Evolutionary conservation across 2,888 invertebrate species (phyloP).

Genomic region (Drosophila neonasuta): DNA sequence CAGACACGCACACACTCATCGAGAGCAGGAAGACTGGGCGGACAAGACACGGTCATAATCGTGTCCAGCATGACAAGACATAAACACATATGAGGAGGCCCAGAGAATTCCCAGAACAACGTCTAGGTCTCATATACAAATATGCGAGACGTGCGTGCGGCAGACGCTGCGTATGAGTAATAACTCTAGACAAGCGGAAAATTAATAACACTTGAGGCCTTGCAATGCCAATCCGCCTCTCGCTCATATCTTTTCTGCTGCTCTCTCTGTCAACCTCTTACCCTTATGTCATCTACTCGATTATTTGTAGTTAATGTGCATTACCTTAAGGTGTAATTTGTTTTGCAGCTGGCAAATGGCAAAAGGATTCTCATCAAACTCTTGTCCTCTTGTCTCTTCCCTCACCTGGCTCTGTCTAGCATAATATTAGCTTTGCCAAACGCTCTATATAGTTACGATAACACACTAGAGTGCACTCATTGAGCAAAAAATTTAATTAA

Average conservation of each 20-base stretch:
- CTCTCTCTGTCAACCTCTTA: not conserved
- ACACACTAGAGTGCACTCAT: slow-evolving; percentile 32
- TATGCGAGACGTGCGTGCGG: slow-evolving; percentile 41
- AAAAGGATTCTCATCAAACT: slow-evolving; percentile 17
- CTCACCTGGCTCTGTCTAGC: slow-evolving; percentile 19
- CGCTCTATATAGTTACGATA: slow-evolving; percentile 8
- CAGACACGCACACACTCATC: slow-evolving; percentile 48
- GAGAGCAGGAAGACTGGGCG: not conserved
- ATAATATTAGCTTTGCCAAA: slow-evolving; percentile 45
- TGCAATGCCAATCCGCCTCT: slow-evolving; percentile 43
- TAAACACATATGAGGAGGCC: slow-evolving; percentile 46
- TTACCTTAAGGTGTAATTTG: slow-evolving; percentile 66
- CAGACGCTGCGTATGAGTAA: slow-evolving; percentile 66
- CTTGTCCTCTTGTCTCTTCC: slow-evolving; percentile 4
- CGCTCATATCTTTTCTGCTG: not conserved
- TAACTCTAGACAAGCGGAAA: slow-evolving; percentile 77
- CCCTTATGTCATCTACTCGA: slow-evolving; percentile 9
- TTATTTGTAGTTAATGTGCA: slow-evolving; percentile 53
- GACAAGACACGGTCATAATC: slow-evolving; percentile 37
- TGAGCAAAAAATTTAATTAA: slow-evolving; percentile 61
- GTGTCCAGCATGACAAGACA: slow-evolving; percentile 56
- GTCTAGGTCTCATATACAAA: slow-evolving; percentile 38
- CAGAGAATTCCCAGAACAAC: slow-evolving; percentile 33
- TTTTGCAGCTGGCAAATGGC: slow-evolving; percentile 37
- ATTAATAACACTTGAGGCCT: slow-evolving; percentile 70